Conservation (phyloP, 2,888 invertebrate species). For the Agrenia bidenticulata region DNA sequence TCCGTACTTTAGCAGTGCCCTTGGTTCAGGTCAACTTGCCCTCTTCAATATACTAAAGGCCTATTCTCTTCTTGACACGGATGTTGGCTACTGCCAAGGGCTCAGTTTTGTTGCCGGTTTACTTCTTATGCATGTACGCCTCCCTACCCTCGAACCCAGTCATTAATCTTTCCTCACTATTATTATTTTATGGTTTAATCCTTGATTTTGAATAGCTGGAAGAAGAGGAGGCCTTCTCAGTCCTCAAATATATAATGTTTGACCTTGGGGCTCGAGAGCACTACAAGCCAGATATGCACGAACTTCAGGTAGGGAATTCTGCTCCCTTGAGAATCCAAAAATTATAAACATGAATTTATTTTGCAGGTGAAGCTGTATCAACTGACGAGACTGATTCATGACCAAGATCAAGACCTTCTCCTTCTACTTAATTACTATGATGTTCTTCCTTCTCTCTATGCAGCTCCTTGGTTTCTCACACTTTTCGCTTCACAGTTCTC, state of each 20-base stretch:
- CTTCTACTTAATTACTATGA: slow-evolving; percentile 75
- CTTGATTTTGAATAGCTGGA: slow-evolving; percentile 68
- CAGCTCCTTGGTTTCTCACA: slow-evolving; percentile 95
- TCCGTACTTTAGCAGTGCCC: slow-evolving; percentile 84
- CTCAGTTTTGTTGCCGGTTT: slow-evolving; percentile 94
- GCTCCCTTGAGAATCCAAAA: slow-evolving; percentile 12
- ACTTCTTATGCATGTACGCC: slow-evolving; percentile 82
- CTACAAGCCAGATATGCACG: slow-evolving; percentile 92
- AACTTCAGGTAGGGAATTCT: slow-evolving; percentile 68
- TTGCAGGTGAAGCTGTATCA: slow-evolving; percentile 78
- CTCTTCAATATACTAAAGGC: slow-evolving; percentile 94
- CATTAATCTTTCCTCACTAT: not conserved
- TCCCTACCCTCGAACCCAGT: not conserved
- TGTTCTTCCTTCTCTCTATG: slow-evolving; percentile 90
- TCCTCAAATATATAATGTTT: slow-evolving; percentile 89
- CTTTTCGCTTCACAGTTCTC: slow-evolving; percentile 96
- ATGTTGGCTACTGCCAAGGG: slow-evolving; percentile 96
- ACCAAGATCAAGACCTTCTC: slow-evolving; percentile 81
- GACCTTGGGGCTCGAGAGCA: slow-evolving; percentile 80
- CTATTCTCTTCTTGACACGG: slow-evolving; percentile 88
- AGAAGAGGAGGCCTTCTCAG: slow-evolving; percentile 83
- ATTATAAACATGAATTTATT: too few relatives aligned
- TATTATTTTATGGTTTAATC: not conserved
- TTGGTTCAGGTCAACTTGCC: slow-evolving; percentile 90
- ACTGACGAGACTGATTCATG: slow-evolving; percentile 84